Evolutionary conservation across 2,797 vertebrate genomes (phyloP).

Genomic region (Gallinago stenura): DNA sequence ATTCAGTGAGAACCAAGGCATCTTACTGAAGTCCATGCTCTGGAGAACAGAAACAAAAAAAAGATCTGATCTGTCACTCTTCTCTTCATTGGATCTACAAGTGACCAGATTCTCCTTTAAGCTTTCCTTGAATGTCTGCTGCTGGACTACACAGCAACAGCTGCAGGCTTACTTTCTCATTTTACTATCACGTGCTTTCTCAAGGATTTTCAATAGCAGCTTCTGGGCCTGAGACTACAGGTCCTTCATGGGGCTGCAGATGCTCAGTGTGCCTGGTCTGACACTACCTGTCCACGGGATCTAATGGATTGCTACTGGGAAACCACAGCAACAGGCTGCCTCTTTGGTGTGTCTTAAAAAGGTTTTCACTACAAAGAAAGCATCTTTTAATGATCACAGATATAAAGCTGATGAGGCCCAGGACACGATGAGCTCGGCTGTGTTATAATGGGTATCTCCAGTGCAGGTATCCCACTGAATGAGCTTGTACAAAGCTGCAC

Average conservation of each 20-base stretch:
- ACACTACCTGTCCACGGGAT: fast-evolving
- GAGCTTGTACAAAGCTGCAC: neutral
- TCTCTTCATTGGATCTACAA: neutral
- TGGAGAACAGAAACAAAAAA: neutral
- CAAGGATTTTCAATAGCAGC: neutral
- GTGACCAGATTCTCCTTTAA: neutral
- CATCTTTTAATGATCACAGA: neutral
- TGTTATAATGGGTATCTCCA: neutral
- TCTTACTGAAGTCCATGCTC: neutral
- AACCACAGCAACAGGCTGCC: neutral
- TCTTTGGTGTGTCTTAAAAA: neutral
- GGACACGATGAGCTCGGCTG: neutral
- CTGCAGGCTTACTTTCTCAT: neutral
- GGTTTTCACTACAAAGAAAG: neutral
- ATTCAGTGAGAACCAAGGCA: neutral
- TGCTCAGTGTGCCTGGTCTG: neutral
- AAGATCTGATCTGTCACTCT: neutral
- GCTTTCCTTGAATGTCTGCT: neutral
- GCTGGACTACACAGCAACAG: neutral
- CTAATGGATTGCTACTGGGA: neutral
- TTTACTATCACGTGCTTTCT: neutral
- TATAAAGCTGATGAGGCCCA: neutral
- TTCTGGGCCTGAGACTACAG: neutral
- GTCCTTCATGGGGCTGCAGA: neutral
- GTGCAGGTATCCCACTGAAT: neutral